phyloP scores from a whole-genome alignment of 2,797 vertebrate genomes.

The Tokudaia tokunoshimensis region DNA sequence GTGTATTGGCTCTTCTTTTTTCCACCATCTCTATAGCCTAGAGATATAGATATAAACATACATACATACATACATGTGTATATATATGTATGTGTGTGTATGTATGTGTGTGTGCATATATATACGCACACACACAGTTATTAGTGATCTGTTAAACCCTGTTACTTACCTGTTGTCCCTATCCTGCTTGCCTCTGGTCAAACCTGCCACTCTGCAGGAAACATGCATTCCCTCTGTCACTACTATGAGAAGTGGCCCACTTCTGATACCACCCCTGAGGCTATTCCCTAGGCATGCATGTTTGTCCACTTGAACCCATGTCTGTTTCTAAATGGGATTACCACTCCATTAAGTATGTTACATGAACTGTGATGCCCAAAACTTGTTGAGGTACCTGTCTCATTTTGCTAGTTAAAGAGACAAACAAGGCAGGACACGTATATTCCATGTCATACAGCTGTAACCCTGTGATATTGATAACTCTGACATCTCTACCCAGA shows the following conservation, averaged over 20 bases:
- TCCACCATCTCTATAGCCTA: not conserved
- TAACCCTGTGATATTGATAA: not conserved
- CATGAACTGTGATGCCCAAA: not conserved
- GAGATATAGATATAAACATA: not conserved
- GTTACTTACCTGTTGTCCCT: not conserved
- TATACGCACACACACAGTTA: not conserved
- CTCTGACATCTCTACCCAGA: conserved; percentile 25
- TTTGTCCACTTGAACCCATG: not conserved
- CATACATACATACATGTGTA: not conserved
- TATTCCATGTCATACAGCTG: fast-evolving
- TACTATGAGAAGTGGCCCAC: not conserved
- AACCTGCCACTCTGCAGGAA: not conserved
- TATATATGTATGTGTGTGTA: no score
- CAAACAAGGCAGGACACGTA: not conserved
- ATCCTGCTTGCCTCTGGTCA: not conserved
- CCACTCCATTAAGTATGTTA: not conserved
- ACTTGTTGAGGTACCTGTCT: not conserved
- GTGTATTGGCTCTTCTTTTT: not conserved
- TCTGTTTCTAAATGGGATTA: not conserved
- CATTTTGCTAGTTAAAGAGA: not conserved
- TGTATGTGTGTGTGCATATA: no score
- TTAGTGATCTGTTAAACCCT: not conserved
- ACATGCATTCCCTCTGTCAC: not conserved
- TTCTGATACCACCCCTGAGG: not conserved
- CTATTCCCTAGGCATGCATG: not conserved